Evolutionary conservation across 1,140 invertebrate genomes (phyloP), one percentile per base, ranked within the genome.

Genomic region (Agrilus planipennis): DNA sequence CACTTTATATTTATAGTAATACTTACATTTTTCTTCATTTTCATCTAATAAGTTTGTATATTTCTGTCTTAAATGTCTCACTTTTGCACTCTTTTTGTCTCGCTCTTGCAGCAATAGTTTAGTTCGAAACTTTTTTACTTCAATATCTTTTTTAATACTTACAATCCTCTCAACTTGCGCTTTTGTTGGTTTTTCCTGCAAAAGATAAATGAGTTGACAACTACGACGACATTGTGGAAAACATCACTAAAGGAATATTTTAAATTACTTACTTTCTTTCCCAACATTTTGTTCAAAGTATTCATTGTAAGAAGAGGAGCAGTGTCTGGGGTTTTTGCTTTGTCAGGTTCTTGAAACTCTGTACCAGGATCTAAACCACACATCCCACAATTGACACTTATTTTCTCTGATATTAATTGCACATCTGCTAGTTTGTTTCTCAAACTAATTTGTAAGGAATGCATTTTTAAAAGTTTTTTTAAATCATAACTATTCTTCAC

Each of bases 401-500:
- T 76, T 46, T 68, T 63, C 25, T 65, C 57, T 43, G 68, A 62
- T 14, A 77, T 50, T 36, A 62, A 50, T 36, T 71, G 61, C 1
- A 75, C 72, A 42, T 69, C 68, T 19, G 67, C 49, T 25, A 61
- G 60, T 44, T 70, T 70, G 55, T 74, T 72, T 46, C 65, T 70
- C 35, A 76, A 74, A n/a, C 68, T 65, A 45, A 69, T 55, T 49
- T 77, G 67, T 22, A 76, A 57, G 21, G 65, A 67, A 47, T 75
- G 71, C 30, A 79, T 62, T 46, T 72, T 74, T 43, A 23, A 54
- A 4, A 92, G 60, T 46, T 83, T 83, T 14, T 72, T 74, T 7
- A 85, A 69, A 14, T 75, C 79, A 53, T 89, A 90, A 55, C 82
- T 86, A 1, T 70, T 70, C 34, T 74, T 71, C 28, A 84, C 69